A percentile compares a stretch with the other conserved stretches of the same genome.
Conservation (phyloP, 1,140 invertebrate genomes). For the Drosophila dunni region DNA sequence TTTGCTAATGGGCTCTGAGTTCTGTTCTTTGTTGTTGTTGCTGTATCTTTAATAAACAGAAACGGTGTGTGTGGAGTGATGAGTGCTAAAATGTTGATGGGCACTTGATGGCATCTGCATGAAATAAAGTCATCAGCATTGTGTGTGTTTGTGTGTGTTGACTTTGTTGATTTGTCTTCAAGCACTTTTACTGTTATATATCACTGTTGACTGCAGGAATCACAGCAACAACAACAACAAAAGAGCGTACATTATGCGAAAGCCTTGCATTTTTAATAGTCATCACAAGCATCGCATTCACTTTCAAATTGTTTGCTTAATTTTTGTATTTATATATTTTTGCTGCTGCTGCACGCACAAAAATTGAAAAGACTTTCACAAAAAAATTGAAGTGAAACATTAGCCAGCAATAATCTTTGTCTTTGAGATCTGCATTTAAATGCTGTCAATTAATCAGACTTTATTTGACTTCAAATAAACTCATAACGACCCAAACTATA, state of each 20-base stretch:
- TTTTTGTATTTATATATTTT: conserved; percentile 22
- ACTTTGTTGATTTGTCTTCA: conserved; percentile 74
- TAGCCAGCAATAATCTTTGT: conserved; percentile 44
- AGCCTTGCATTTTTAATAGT: conserved; percentile 38
- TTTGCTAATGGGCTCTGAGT: conserved; percentile 46
- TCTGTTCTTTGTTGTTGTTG: conserved; percentile 40
- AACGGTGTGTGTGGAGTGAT: conserved; percentile 8
- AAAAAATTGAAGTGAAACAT: conserved; percentile 1
- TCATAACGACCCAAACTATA: conserved; percentile 28
- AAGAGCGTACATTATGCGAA: conserved; percentile 4
- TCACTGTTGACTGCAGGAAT: conserved; percentile 45
- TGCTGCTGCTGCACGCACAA: conserved; percentile 53
- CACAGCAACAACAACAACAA: background rate
- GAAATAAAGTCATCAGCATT: conserved; percentile 69
- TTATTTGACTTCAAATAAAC: conserved; percentile 55
- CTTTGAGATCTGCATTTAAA: conserved; percentile 35
- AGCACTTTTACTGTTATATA: conserved; percentile 73
- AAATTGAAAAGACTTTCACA: conserved; percentile 67
- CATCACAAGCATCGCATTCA: conserved; percentile 65
- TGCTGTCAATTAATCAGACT: conserved; percentile 3
- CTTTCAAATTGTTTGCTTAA: conserved; percentile 64
- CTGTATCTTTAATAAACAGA: conserved; percentile 18
- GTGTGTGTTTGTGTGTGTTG: conserved; percentile 57
- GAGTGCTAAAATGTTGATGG: conserved; percentile 48
- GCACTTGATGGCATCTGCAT: conserved; percentile 32